Evolutionary conservation across 92 coral and sea anemone genomes (phyloP).

Genomic region (Pocillopora grandis): DNA sequence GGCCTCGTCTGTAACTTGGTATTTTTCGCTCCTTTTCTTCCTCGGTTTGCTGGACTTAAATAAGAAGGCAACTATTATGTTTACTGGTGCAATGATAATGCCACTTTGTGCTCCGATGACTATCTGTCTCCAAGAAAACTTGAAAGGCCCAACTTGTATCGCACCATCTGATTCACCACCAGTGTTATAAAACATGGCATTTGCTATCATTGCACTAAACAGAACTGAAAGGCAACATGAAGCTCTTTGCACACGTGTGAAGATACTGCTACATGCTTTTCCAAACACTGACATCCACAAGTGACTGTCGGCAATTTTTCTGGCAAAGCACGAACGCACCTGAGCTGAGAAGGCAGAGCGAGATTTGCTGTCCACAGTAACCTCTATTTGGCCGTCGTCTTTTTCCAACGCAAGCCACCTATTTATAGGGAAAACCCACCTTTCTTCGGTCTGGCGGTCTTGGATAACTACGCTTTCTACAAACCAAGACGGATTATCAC

Average conservation of each 20-base stretch:
- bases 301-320: slow-evolving; percentile 50
- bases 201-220: slow-evolving; percentile 48
- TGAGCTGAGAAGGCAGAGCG: slow-evolving; percentile 28
- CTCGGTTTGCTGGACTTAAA: slow-evolving; percentile 1
- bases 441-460: slow-evolving; percentile 13
- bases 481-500: slow-evolving; percentile 49
- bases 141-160: slow-evolving; percentile 46
- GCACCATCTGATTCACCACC: slow-evolving; percentile 25
- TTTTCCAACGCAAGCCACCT: slow-evolving; percentile 51
- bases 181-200: slow-evolving; percentile 55
- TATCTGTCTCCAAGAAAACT: slow-evolving; percentile 39
- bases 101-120: slow-evolving; percentile 60
- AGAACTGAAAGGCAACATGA: slow-evolving; percentile 47
- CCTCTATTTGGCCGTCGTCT: slow-evolving; percentile 40
- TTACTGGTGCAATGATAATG: slow-evolving; percentile 40
- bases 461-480: slow-evolving; percentile 19
- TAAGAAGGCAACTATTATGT: slow-evolving; percentile 25
- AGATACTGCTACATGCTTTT: slow-evolving; percentile 31
- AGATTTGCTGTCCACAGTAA: slow-evolving; percentile 15
- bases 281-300: slow-evolving; percentile 56
- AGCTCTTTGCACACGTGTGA: slow-evolving; percentile 59
- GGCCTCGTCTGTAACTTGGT: neutral
- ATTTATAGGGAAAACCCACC: slow-evolving; percentile 43
- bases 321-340: slow-evolving; percentile 36
- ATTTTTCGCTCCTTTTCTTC: neutral